Conservation (phyloP, 2,113 vertebrate genomes). For the Cryptomyrus ogoouensis region DNA sequence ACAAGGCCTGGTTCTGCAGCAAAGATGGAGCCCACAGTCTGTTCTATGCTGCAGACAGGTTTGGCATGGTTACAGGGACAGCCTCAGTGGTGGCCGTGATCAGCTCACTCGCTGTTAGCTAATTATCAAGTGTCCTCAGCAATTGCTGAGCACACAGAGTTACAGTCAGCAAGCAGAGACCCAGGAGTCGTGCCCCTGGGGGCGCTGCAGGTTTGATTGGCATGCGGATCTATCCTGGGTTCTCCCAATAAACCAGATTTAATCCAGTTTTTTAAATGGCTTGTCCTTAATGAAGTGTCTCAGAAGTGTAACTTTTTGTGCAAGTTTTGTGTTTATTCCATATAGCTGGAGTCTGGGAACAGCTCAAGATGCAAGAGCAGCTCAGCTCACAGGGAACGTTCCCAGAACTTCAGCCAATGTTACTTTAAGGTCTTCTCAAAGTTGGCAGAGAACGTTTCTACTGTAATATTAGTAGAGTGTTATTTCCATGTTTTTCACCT, state of each 20-base stretch:
- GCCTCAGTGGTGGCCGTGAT: conserved; percentile 4
- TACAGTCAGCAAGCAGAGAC: neutral
- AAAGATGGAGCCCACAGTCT: conserved; percentile 14
- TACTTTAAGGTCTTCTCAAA: neutral
- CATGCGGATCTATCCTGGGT: neutral
- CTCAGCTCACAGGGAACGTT: neutral
- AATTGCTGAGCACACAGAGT: conserved; percentile 13
- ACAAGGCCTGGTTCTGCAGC: neutral
- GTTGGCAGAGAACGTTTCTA: neutral
- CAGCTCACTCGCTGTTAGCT: conserved; percentile 17
- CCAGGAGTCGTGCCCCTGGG: neutral
- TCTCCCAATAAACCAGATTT: too few species aligned
- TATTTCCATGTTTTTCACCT: neutral
- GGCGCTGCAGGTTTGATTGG: neutral
- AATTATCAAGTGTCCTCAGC: conserved; percentile 15
- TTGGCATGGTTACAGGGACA: neutral
- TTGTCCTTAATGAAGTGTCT: neutral
- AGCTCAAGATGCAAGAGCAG: neutral
- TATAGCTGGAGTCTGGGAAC: neutral
- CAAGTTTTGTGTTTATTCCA: neutral
- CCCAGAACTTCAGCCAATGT: neutral
- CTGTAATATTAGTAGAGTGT: neutral
- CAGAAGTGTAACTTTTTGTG: neutral
- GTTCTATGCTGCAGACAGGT: conserved; percentile 1
- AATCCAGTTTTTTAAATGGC: neutral